Evolutionary conservation across 2,113 vertebrate genomes (phyloP), one percentile per base, ranked within the genome.

Genomic region (Pedetes capensis): DNA sequence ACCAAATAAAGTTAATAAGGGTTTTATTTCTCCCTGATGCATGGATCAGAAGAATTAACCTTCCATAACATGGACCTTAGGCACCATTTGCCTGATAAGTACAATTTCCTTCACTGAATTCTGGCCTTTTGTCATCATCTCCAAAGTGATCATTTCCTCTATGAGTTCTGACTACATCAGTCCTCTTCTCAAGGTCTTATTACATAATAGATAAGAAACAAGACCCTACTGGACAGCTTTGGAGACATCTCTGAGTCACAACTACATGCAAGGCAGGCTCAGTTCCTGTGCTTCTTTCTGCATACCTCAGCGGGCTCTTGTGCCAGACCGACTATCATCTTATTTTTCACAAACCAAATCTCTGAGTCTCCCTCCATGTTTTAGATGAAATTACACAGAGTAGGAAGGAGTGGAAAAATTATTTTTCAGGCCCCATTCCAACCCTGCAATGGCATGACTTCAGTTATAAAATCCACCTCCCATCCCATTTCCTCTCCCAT

Each of bases 1-100:
- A 79, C 71, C 63, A 79, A 91, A 55, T 49, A 49, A 93, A 92
- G 49, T 85, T 89, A 44, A 68, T 64, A 71, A 83, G 69, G 55
- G 44, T 64, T 74, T 47, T 17, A 76, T 79, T 83, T 81, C 87
- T 79, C 29, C 22, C 55, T 78, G 59, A 88, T 59, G 6, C 34
- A 79, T 63, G 49, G 88, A 42, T 81, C 57, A 92, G 17, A 87
- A 29, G 3, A 84, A 55, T 1, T 81, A 59, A n/a, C 74, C 11
- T 76, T 63, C 47, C 39, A 39, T 37, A 37, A 85, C 20, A 71
- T 1, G 75, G 47, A n/a, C 51, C 34, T 23, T 47, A n/a, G 17
- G 29, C 0, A 39, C n/a, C 34, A 34, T 85, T 68, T 32, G 16
- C 27, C 69, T 4, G 18, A 51, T 80, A 53, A 89, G 27, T 25